A percentile compares a stretch with the other conserved stretches of the same genome.
Evolutionary conservation across 2,113 vertebrate genomes (phyloP).

Genomic region (Amphiprion percula): DNA sequence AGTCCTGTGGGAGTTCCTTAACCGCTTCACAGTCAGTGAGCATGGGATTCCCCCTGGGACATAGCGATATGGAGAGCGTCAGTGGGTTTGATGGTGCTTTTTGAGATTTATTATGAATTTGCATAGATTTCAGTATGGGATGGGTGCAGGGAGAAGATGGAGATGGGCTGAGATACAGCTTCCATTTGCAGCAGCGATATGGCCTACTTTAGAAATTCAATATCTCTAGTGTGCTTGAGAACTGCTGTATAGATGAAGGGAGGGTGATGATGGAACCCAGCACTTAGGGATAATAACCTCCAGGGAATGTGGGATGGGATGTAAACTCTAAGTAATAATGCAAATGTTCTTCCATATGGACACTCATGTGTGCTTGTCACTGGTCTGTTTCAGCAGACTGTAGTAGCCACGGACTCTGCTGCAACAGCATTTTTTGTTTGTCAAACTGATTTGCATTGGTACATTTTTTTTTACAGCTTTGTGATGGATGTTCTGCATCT

Average conservation of each 20-base stretch:
- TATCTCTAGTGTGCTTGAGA: slow-evolving; percentile 34
- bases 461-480: slow-evolving; percentile 10
- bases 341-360: slow-evolving; percentile 16
- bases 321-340: not conserved
- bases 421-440: not conserved
- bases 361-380: not conserved
- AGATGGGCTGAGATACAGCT: slow-evolving; percentile 11
- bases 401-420: no score
- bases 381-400: not conserved
- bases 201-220: slow-evolving; percentile 51
- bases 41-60: slow-evolving; percentile 44
- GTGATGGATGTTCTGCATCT: slow-evolving; percentile 43
- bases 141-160: not conserved
- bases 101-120: slow-evolving; percentile 65
- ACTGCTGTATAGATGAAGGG: slow-evolving; percentile 25
- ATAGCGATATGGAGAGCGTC: slow-evolving; percentile 26
- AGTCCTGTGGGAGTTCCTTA: slow-evolving; percentile 38
- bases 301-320: not conserved
- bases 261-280: slow-evolving; percentile 32
- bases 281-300: slow-evolving; percentile 33
- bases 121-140: slow-evolving; percentile 61
- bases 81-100: slow-evolving; percentile 46
- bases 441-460: not conserved
- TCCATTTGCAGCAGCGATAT: slow-evolving; percentile 44
- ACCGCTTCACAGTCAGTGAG: slow-evolving; percentile 52